phyloP scores from a whole-genome alignment of 2,113 vertebrate genomes.

The Hippocampus comes region DNA sequence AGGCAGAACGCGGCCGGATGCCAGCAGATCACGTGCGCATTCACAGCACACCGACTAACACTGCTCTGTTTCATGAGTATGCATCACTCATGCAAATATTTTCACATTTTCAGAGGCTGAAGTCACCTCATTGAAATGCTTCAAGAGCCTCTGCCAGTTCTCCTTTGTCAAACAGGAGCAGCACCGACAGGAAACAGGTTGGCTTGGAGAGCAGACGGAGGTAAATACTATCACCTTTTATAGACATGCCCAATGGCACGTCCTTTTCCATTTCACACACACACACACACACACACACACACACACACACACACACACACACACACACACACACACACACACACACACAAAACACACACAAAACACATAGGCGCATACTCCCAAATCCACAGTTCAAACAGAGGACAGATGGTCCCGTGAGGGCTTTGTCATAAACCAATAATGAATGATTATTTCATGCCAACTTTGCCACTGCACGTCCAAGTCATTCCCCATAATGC shows the following conservation, averaged over 20 bases:
- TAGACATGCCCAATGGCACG: slow-evolving; percentile 61
- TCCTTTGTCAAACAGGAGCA: slow-evolving; percentile 48
- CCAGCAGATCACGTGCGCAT: slow-evolving; percentile 29
- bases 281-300: neutral
- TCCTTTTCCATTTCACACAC: slow-evolving; percentile 11
- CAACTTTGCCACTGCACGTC: slow-evolving; percentile 25
- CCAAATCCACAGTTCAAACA: slow-evolving; percentile 36
- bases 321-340: neutral
- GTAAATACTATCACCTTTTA: slow-evolving; percentile 74
- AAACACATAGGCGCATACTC: slow-evolving; percentile 8
- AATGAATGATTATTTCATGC: slow-evolving; percentile 1
- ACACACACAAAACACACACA: no score
- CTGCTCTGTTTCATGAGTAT: neutral
- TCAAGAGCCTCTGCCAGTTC: slow-evolving; percentile 37
- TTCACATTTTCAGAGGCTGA: slow-evolving; percentile 22
- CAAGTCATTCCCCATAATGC: slow-evolving; percentile 27
- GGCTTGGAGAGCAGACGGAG: slow-evolving; percentile 38
- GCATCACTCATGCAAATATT: slow-evolving; percentile 7
- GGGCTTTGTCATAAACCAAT: slow-evolving; percentile 28
- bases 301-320: neutral
- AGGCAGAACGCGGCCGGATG: slow-evolving; percentile 33
- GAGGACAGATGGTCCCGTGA: slow-evolving; percentile 38
- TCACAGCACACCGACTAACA: neutral
- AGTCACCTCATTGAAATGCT: slow-evolving; percentile 7
- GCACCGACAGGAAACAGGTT: slow-evolving; percentile 46